phyloP scores from a whole-genome alignment of 2,113 vertebrate genomes.

The Microcebus griseorufus region DNA sequence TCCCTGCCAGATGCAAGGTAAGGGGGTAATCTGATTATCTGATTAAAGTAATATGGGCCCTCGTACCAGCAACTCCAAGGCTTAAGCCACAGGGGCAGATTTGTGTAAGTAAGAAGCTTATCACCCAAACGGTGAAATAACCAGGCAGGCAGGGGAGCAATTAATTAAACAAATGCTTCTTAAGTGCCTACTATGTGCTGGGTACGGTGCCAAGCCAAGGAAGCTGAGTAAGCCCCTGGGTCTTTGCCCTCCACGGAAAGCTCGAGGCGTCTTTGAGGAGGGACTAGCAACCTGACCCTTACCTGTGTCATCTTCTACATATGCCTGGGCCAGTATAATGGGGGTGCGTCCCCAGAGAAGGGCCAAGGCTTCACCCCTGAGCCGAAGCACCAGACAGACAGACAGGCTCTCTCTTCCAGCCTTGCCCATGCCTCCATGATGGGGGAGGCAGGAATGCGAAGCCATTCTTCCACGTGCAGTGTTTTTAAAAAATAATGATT shows the following conservation, averaged over 20 bases:
- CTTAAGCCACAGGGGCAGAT: slow-evolving; percentile 31
- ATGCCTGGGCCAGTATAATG: fast-evolving
- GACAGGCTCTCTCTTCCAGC: neutral
- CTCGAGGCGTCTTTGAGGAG: neutral
- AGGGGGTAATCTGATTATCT: slow-evolving; percentile 65
- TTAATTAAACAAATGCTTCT: neutral
- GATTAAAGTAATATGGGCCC: slow-evolving; percentile 46
- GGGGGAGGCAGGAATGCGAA: neutral
- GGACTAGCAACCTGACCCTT: neutral
- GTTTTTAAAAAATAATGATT: neutral
- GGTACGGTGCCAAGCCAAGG: neutral
- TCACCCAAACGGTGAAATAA: neutral
- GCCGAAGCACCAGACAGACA: neutral
- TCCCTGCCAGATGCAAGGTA: slow-evolving; percentile 1
- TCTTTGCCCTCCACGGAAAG: neutral
- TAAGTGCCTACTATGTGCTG: neutral
- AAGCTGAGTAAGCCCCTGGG: neutral
- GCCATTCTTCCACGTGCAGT: neutral
- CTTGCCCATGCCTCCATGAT: fast-evolving
- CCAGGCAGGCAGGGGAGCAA: neutral
- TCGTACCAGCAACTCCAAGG: neutral
- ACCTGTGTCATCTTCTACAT: fast-evolving
- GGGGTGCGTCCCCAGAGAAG: fast-evolving
- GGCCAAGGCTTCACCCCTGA: neutral
- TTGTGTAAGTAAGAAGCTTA: slow-evolving; percentile 66